A percentile compares a stretch with the other conserved stretches of the same genome.
phyloP scores from a whole-genome alignment of 2,888 invertebrate genomes.

The Synanthedon formicaeformis region DNA sequence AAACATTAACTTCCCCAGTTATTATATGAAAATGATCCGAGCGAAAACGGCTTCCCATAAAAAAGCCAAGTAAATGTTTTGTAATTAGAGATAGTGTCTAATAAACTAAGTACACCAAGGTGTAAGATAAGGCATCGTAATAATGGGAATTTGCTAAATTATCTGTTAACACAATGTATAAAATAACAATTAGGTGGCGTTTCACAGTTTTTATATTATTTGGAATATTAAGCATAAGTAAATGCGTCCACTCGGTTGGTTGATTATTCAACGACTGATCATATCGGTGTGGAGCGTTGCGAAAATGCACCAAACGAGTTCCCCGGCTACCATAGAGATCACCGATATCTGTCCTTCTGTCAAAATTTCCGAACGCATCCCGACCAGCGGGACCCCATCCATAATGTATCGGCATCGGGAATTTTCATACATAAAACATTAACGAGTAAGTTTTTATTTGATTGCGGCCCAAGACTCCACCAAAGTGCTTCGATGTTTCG shows the following conservation, averaged over 20 bases:
- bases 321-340: conserved; percentile 51
- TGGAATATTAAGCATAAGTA: not conserved
- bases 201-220: not conserved
- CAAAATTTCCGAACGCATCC: conserved; percentile 55
- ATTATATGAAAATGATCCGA: not conserved
- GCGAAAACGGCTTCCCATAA: not conserved
- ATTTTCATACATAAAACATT: conserved; percentile 65
- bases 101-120: not conserved
- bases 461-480: conserved; percentile 45
- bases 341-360: conserved; percentile 53
- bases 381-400: conserved; percentile 59
- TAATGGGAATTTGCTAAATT: not conserved
- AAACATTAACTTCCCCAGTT: conserved; percentile 1
- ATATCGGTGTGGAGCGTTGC: conserved; percentile 1
- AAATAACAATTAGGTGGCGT: not conserved
- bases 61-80: not conserved
- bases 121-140: not conserved
- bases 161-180: not conserved
- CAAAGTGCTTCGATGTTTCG: conserved; percentile 39
- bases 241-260: not conserved
- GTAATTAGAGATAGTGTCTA: not conserved
- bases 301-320: conserved; percentile 16
- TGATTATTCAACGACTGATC: conserved; percentile 1
- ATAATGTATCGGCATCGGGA: conserved; percentile 57
- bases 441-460: conserved; percentile 66